phyloP scores from a whole-genome alignment of 2,888 invertebrate species.

The Agrochola litura region DNA sequence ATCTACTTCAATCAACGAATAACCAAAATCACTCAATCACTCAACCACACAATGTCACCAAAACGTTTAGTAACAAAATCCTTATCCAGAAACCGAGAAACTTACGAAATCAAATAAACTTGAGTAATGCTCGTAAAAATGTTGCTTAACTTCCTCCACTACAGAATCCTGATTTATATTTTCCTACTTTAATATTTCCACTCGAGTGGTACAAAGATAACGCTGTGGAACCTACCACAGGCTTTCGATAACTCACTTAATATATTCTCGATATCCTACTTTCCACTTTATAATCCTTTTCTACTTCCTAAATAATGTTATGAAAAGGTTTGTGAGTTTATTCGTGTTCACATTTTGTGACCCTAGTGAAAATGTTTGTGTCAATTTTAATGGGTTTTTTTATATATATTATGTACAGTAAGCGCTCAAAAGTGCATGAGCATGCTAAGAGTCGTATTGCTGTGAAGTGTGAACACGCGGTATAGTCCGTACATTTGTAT shows the following conservation, averaged over 20 bases:
- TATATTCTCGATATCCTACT: conserved; percentile 8
- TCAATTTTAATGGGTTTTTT: too few species aligned
- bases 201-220: conserved; percentile 66
- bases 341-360: too few species aligned
- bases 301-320: neutral
- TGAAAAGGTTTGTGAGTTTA: neutral
- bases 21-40: conserved; percentile 41
- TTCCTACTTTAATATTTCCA: conserved; percentile 71
- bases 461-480: too few species aligned
- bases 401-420: too few species aligned
- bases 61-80: conserved; percentile 60
- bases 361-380: too few species aligned
- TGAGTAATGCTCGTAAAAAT: conserved; percentile 69
- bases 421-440: too few species aligned
- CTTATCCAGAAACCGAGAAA: conserved; percentile 54
- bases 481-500: too few species aligned
- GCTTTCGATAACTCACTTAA: conserved; percentile 48
- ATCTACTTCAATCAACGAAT: neutral
- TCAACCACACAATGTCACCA: conserved; percentile 56
- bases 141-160: conserved; percentile 69
- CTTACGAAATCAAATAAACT: conserved; percentile 65
- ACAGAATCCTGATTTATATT: conserved; percentile 72
- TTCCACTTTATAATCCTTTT: neutral
- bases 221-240: conserved; percentile 53
- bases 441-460: too few species aligned